Evolutionary conservation across 2,888 invertebrate genomes (phyloP), one percentile per base, ranked within the genome.

Genomic region (Lochmaea crataegi): DNA sequence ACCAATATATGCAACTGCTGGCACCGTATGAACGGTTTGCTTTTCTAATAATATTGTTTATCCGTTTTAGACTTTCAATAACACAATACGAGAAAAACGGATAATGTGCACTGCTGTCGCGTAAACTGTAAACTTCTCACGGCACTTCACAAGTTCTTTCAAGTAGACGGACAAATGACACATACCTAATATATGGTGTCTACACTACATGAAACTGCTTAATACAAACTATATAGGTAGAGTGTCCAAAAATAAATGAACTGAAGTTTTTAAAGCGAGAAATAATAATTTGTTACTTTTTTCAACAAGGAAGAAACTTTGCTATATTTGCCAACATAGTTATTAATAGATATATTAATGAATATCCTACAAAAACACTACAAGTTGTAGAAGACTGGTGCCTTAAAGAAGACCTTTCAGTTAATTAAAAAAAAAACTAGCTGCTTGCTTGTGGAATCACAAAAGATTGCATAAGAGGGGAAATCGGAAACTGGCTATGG

Each of bases 1-100:
- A 68, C 45, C 71, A 71, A 68, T 68, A 71, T 66, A 63, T 68
- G 65, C 71, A 65, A 69, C 58, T 67, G 72, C 71, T 70, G 70
- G 64, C 58, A 57, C 38, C 64, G 57, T 57, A 51, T 26, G 57
- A 70, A 57, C 42, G 26, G 57, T 11, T 64, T 65, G 70, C 65
- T 70, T 64, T 64, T 57, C 42, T 65, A 70, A 70, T 70, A 70
- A 60, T 68, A 38, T 32, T 66, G 38, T 53, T 66, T 66, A 66
- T 57, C 18, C 16, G 57, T 56, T 38, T 18, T 14, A 64, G 51
- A n/a, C n/a, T 51, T 53, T 53, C 53, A 18, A 53, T 53, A 53
- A 53, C 18, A 53, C 18, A 53, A 53, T 53, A 10, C n/a, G 18
- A 53, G 10, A 53, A 53, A 10, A 53, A 10, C 16, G 53, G 18